These are phyloP conservation scores for Typhlomys cinereus DNA, from an alignment of 2,113 vertebrate species.

Conservation along the genomic window DNA sequence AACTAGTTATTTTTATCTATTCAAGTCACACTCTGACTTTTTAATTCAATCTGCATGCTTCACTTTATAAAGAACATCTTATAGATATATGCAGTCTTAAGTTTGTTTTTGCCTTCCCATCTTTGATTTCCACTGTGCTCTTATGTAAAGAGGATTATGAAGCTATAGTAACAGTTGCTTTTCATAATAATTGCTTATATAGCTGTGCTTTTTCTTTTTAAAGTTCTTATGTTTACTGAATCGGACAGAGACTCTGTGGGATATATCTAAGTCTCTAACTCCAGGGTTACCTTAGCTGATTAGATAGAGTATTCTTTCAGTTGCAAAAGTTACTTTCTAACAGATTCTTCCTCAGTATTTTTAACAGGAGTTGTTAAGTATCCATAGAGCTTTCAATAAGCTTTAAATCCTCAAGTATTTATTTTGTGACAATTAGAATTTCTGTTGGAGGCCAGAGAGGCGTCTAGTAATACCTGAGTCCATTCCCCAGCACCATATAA, in stretches of 20 bases:
- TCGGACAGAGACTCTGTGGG: neutral
- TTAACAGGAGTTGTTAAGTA: neutral
- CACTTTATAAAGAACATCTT: neutral
- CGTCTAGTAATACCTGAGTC: neutral
- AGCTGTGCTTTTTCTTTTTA: neutral
- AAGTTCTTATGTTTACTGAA: neutral
- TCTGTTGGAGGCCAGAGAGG: neutral
- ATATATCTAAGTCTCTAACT: neutral
- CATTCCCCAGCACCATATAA: neutral
- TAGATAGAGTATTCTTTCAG: neutral
- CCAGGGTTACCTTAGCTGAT: neutral
- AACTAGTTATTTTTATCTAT: neutral
- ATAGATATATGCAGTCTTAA: neutral
- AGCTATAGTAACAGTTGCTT: neutral
- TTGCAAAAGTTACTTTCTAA: neutral
- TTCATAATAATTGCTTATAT: conserved; percentile 24
- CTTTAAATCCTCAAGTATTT: neutral
- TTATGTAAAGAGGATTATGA: conserved; percentile 12
- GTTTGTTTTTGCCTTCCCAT: conserved; percentile 34
- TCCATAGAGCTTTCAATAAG: neutral
- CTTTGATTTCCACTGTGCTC: neutral
- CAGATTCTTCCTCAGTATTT: neutral
- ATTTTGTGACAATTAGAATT: neutral
- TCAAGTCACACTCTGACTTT: neutral
- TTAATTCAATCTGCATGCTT: neutral